A percentile compares a stretch with the other conserved stretches of the same genome.
These are phyloP conservation scores for Esox niger DNA, from an alignment of 2,113 vertebrate genomes.

Conservation along the genomic window DNA sequence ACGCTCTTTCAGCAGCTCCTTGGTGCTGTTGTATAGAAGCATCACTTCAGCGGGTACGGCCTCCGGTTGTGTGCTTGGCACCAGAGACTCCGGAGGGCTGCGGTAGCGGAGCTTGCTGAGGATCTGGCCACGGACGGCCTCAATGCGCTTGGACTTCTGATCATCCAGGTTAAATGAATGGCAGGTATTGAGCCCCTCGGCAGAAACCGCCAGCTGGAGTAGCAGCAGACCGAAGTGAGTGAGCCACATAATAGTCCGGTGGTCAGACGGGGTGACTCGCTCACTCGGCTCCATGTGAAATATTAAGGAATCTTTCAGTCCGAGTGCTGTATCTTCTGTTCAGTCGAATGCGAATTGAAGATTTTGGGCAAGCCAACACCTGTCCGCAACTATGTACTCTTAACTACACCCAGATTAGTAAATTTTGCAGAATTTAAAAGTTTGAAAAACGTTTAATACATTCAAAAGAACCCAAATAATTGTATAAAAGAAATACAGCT, in stretches of 20 bases:
- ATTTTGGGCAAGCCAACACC: neutral
- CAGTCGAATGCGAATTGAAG: conserved; percentile 9
- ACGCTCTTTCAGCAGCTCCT: conserved; percentile 94
- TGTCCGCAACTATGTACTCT: neutral
- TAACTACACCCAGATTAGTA: neutral
- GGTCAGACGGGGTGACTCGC: neutral
- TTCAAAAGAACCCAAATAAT: neutral
- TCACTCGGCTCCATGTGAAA: conserved; percentile 6
- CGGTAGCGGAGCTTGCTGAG: conserved; percentile 97
- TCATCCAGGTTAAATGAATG: conserved; percentile 94
- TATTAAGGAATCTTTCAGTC: neutral
- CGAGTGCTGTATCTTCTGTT: neutral
- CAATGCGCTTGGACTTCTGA: conserved; percentile 96
- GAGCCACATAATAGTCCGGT: conserved; percentile 65
- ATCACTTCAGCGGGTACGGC: conserved; percentile 90
- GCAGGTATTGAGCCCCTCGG: conserved; percentile 92
- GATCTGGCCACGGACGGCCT: conserved; percentile 97
- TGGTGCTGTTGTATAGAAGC: conserved; percentile 97
- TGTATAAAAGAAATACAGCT: neutral
- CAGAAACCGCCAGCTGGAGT: conserved; percentile 83
- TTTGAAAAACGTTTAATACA: too few species aligned
- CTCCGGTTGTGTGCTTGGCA: conserved; percentile 62
- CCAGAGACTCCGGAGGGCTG: conserved; percentile 79
- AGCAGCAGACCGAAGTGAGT: conserved; percentile 72
- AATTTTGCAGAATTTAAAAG: neutral